Conservation (phyloP, 2,888 invertebrate species). For the Thyatira batis region DNA sequence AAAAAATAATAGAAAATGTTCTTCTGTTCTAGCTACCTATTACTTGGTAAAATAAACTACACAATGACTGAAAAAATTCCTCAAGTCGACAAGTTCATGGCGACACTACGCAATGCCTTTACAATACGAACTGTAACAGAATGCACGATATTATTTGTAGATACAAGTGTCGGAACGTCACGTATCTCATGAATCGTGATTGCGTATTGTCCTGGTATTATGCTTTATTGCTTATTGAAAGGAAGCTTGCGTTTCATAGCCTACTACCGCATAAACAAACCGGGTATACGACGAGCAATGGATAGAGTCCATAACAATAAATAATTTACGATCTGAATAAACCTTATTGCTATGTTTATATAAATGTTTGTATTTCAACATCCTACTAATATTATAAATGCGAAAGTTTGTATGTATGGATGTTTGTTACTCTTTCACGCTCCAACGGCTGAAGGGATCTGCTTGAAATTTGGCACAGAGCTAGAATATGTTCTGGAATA, state of each 20-base stretch:
- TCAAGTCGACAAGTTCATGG: not conserved
- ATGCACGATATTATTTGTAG: not conserved
- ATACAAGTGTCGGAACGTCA: constrained; percentile 3
- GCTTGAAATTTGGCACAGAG: too few relatives aligned
- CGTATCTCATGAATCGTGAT: constrained; percentile 10
- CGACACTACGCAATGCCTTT: not conserved
- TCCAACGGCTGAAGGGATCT: too few relatives aligned
- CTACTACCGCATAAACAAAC: not conserved
- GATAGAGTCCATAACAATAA: not conserved
- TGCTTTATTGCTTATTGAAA: not conserved
- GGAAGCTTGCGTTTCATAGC: not conserved
- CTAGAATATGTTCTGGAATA: too few relatives aligned
- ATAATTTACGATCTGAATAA: not conserved
- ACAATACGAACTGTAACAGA: not conserved
- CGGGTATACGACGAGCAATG: not conserved
- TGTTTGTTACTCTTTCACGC: too few relatives aligned
- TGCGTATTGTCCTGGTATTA: not conserved
- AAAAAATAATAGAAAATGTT: too few relatives aligned
- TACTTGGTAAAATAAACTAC: too few relatives aligned
- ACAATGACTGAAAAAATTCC: not conserved
- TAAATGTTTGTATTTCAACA: not conserved
- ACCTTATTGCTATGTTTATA: not conserved
- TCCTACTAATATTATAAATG: too few relatives aligned
- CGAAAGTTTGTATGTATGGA: not conserved
- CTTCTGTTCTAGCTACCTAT: too few relatives aligned